Base-by-base conservation (phyloP, 2,113 vertebrate genomes). In the Leucoraja erinaceus region DNA sequence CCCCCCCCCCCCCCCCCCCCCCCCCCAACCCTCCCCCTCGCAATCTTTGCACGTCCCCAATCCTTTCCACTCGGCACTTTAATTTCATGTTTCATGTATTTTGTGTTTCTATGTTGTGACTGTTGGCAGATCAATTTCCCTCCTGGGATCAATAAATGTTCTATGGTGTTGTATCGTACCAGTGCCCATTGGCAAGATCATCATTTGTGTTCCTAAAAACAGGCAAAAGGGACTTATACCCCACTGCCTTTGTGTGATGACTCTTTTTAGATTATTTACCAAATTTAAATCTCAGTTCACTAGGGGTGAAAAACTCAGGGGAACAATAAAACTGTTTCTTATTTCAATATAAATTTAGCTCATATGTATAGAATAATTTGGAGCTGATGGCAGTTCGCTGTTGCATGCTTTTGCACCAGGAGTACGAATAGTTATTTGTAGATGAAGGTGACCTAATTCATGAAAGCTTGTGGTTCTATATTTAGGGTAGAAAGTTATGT, bases 211-310 rank as follows among this genome's bases (percentile, higher is more conserved):
- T 9, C 20, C 47, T 22, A 20, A 54, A 81, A 81, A 56, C 25
- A 47, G 28, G 47, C 22, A 11, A 11, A 28, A 83, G 22, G 7
- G 25, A 31, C 14, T 33, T 63, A 5, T 88, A n/a, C 22, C 22
- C 25, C 59, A 16, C 11, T 63, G 28, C 4, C 12, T 63, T 86
- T 61, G 2, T 66, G n/a, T 18, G 28, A 9, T 86, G 56, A 88
- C 5, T 16, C 12, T 31, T 61, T 12, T 31, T n/a, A 86, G 83
- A 38, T 72, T 72, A 68, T 70, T 91, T 91, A 5, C 33, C 61
- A 90, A 90, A 90, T 90, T 90, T 90, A 70, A 61, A 91, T 72
- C 68, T 54, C 33, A 72, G 54, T 91, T 91, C 90, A 91, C 66
- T 54, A 22, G 66, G 68, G n/a, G n/a, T n/a, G 70, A 20, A 91